phyloP scores from a whole-genome alignment of 2,888 invertebrate species.

The Heliconius erato region DNA sequence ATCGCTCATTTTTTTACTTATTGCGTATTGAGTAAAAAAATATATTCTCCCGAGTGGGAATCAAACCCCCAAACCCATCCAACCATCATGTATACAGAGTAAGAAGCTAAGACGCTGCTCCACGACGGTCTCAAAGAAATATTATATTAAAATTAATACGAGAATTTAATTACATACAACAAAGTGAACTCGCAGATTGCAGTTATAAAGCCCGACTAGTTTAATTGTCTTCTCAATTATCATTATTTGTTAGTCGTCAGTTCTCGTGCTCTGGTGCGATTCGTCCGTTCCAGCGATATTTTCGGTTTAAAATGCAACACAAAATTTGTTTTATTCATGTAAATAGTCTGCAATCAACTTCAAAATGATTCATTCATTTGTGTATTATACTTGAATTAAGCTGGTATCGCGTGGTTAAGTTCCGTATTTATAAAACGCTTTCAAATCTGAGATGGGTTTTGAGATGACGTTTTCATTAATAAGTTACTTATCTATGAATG shows the following conservation, averaged over 20 bases:
- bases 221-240: constrained; percentile 6
- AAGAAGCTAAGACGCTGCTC: too few species aligned
- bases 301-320: background rate
- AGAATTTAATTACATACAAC: background rate
- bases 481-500: too few species aligned
- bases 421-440: too few species aligned
- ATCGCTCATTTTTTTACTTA: too few species aligned
- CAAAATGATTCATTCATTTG: background rate
- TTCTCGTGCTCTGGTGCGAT: background rate
- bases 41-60: background rate
- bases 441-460: too few species aligned
- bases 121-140: background rate
- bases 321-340: background rate
- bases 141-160: background rate
- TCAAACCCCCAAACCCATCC: background rate
- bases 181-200: background rate
- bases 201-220: background rate
- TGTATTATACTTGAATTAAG: background rate
- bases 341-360: background rate
- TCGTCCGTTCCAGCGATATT: background rate
- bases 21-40: too few species aligned
- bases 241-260: background rate
- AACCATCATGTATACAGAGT: too few species aligned
- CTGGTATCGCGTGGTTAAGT: too few species aligned
- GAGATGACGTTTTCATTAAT: too few species aligned